Evolutionary conservation across 2,888 invertebrate genomes (phyloP).

Genomic region (Cancer borealis): DNA sequence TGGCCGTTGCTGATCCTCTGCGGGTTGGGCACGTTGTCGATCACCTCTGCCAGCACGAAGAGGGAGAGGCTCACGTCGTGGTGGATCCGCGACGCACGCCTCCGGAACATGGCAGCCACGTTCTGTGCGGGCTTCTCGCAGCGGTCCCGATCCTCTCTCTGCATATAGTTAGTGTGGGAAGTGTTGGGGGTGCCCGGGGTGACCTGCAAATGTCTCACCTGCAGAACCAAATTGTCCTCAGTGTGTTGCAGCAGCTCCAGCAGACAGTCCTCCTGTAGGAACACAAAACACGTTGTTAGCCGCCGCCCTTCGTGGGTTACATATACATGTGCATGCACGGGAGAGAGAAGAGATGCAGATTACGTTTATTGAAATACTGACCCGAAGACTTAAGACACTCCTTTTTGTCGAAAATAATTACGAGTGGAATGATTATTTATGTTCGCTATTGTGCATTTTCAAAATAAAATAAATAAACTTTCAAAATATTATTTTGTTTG

Average conservation of each 20-base stretch:
- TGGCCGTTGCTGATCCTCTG: constrained; percentile 64
- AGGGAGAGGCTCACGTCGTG: constrained; percentile 76
- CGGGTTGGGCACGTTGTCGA: constrained; percentile 74
- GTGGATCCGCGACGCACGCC: constrained; percentile 63
- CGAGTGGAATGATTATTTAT: neutral
- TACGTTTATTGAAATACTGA: too few species aligned
- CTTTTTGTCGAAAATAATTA: neutral
- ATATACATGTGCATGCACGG: too few species aligned
- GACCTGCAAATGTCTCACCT: constrained; percentile 62
- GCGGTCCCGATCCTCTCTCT: constrained; percentile 71
- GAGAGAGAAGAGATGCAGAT: too few species aligned
- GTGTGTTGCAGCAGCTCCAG: constrained; percentile 73
- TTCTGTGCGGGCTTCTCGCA: constrained; percentile 62
- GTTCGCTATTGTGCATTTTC: neutral
- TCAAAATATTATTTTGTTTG: neutral
- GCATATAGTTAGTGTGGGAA: constrained; percentile 62
- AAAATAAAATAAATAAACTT: neutral
- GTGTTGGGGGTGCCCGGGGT: constrained; percentile 47
- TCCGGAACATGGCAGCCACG: constrained; percentile 72
- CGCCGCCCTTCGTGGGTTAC: neutral
- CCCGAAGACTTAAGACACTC: neutral
- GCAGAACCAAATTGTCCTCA: constrained; percentile 74
- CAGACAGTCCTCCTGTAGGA: constrained; percentile 71
- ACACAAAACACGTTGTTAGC: neutral
- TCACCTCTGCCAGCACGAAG: constrained; percentile 75